Conservation (phyloP, 2,797 vertebrate species). For the Poeciliopsis gracilis region DNA sequence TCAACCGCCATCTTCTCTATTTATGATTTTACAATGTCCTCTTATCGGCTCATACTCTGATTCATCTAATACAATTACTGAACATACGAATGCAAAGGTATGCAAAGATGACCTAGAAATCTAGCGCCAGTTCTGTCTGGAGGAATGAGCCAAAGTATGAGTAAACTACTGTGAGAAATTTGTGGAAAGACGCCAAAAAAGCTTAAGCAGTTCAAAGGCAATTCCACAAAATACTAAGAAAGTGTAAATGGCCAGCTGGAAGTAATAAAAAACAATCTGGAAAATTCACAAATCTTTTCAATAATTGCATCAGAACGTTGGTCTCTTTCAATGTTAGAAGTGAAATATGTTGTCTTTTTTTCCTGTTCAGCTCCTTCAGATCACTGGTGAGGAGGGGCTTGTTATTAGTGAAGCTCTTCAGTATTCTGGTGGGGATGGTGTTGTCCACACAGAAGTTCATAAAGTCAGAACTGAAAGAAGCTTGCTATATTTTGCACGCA, state of each 20-base stretch:
- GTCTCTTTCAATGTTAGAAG: not conserved
- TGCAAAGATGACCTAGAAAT: not conserved
- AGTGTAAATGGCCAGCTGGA: not conserved
- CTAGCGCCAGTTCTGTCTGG: not conserved
- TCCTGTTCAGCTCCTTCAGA: too few species aligned
- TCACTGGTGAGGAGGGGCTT: too few species aligned
- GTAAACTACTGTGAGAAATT: not conserved
- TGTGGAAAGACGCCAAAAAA: not conserved
- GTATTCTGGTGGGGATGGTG: too few species aligned
- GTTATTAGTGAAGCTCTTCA: too few species aligned
- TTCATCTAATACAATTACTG: not conserved
- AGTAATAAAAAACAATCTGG: not conserved
- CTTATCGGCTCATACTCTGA: not conserved
- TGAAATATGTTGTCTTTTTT: too few species aligned
- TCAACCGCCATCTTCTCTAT: not conserved
- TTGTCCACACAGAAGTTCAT: not conserved
- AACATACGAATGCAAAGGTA: not conserved
- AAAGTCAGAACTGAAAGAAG: constrained; percentile 27
- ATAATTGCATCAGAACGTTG: not conserved
- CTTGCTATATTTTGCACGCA: constrained; percentile 13
- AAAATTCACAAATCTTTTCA: not conserved
- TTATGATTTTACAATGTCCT: not conserved
- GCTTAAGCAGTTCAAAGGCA: not conserved
- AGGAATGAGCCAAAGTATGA: not conserved
- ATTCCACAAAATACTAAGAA: not conserved